Conservation (phyloP, 2,113 vertebrate species). For the Cheilinus undulatus region DNA sequence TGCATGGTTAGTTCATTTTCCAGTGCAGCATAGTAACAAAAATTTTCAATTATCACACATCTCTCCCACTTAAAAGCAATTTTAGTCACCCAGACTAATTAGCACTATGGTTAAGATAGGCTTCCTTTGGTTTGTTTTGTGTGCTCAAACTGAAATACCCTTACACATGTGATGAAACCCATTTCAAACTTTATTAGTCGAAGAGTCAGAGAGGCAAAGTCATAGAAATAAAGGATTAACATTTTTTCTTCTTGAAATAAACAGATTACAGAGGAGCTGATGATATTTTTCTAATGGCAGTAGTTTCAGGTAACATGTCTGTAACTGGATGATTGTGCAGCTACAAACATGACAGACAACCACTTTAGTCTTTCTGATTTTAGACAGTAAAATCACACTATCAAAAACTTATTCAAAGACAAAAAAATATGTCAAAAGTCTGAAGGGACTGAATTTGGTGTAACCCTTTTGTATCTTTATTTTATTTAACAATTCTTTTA, state of each 20-base stretch:
- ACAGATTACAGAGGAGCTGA: no score
- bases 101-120: neutral
- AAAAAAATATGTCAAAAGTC: no score
- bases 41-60: neutral
- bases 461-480: no score
- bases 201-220: neutral
- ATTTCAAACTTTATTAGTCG: slow-evolving; percentile 7
- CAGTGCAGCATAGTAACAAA: neutral
- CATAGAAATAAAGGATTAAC: no score
- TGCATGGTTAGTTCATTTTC: neutral
- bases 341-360: neutral
- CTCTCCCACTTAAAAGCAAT: neutral
- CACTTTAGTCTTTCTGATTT: neutral
- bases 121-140: neutral
- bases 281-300: slow-evolving; percentile 11
- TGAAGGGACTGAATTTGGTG: no score
- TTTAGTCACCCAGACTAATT: neutral
- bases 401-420: no score
- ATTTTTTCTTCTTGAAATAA: no score
- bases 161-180: slow-evolving; percentile 10
- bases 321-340: neutral
- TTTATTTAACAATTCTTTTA: no score
- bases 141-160: slow-evolving; percentile 11
- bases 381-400: neutral
- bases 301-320: neutral